Percentiles rank a stretch among this genome's conserved stretches.
phyloP scores from a whole-genome alignment of 2,113 vertebrate species.

The Pseudois nayaur region DNA sequence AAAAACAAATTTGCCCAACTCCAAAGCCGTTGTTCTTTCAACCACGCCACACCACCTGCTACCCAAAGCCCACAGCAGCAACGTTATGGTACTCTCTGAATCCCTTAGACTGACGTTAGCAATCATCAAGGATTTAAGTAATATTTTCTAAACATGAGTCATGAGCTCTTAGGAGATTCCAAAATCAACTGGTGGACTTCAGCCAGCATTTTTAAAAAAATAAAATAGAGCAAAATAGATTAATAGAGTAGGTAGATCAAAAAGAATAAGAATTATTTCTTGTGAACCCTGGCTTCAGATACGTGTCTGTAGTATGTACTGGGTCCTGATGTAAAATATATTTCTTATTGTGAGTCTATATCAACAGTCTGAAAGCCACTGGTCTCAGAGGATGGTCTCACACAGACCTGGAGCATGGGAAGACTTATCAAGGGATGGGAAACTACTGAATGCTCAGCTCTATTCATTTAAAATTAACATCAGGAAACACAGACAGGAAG shows the following conservation, averaged over 20 bases:
- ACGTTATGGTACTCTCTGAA: not conserved
- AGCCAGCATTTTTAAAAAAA: not conserved
- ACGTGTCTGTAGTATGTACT: not conserved
- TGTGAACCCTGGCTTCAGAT: not conserved
- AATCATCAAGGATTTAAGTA: not conserved
- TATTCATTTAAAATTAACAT: constrained; percentile 21
- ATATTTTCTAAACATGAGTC: not conserved
- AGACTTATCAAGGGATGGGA: not conserved
- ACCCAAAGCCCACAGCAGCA: not conserved
- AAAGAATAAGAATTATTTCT: constrained; percentile 17
- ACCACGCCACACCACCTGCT: not conserved
- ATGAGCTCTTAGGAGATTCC: not conserved
- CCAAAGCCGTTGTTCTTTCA: constrained; percentile 23
- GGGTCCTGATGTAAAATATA: not conserved
- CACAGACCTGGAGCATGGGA: not conserved
- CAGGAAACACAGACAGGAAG: constrained; percentile 52
- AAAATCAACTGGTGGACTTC: not conserved
- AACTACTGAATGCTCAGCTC: not conserved
- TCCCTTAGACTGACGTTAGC: not conserved
- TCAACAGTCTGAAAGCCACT: not conserved
- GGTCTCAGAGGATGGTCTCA: not conserved
- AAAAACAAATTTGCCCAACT: constrained; percentile 16
- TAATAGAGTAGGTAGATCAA: not conserved
- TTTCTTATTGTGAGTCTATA: not conserved
- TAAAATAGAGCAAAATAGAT: not conserved